Conservation (phyloP, 1,140 invertebrate species). For the Heliconius hewitsoni region DNA sequence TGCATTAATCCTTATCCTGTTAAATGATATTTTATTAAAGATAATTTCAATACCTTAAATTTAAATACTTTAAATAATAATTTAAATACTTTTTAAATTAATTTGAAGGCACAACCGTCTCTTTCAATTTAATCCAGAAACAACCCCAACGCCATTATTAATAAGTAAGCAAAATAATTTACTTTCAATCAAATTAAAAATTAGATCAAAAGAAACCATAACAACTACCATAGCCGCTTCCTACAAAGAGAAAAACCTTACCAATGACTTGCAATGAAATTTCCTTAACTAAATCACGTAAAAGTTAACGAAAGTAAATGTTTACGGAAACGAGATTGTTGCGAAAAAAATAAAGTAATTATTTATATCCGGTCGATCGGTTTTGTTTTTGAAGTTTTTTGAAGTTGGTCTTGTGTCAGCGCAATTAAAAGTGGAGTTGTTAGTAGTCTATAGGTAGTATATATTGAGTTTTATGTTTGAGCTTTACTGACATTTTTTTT, state of each 20-base stretch:
- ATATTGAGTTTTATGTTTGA: background rate
- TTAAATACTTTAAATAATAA: too few species aligned
- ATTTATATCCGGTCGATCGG: slow-evolving; percentile 54
- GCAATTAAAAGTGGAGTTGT: background rate
- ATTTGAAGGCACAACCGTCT: too few species aligned
- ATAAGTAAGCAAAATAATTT: background rate
- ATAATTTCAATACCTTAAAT: too few species aligned
- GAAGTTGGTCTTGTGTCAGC: slow-evolving; percentile 38
- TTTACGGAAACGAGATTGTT: slow-evolving; percentile 51
- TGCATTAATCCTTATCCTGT: too few species aligned
- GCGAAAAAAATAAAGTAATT: slow-evolving; percentile 58
- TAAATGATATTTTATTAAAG: too few species aligned
- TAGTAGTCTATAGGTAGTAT: background rate
- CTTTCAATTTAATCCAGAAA: background rate
- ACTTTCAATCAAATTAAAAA: background rate
- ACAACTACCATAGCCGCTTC: background rate
- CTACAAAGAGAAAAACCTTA: background rate
- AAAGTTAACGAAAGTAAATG: slow-evolving; percentile 40
- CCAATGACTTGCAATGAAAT: slow-evolving; percentile 13
- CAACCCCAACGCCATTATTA: background rate
- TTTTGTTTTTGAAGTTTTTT: slow-evolving; percentile 51
- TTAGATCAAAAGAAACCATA: background rate
- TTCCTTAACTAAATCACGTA: slow-evolving; percentile 41
- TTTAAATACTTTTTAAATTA: too few species aligned
- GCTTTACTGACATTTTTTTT: background rate